These are phyloP conservation scores for Rhyacichthys aspro DNA, from an alignment of 2,797 vertebrate genomes.

Conservation along the genomic window DNA sequence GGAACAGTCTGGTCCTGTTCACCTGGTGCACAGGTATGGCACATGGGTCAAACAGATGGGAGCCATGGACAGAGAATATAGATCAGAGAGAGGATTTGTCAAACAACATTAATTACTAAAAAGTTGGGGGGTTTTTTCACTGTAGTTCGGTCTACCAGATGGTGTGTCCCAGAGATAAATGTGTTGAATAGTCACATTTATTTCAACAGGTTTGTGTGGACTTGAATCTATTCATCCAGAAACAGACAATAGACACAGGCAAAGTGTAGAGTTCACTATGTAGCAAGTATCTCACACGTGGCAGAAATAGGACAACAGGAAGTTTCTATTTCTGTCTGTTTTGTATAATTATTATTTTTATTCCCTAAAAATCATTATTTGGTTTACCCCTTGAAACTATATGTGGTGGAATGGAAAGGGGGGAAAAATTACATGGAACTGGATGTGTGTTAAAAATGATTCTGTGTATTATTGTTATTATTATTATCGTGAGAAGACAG, in stretches of 20 bases:
- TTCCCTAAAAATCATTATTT: not conserved
- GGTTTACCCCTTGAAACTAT: not conserved
- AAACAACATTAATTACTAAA: constrained; percentile 13
- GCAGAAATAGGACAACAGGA: no score
- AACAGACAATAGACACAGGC: not conserved
- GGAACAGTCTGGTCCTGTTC: constrained; percentile 23
- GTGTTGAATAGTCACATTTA: no score
- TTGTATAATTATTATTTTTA: not conserved
- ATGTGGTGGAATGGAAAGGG: not conserved
- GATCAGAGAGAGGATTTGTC: constrained; percentile 25
- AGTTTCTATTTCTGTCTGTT: not conserved
- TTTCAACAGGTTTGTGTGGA: no score
- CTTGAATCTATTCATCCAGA: no score
- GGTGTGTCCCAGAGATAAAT: not conserved
- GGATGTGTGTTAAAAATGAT: constrained; percentile 1
- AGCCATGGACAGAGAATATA: constrained; percentile 7
- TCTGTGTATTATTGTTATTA: not conserved
- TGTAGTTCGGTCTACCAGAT: constrained; percentile 2
- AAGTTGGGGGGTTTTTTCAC: not conserved
- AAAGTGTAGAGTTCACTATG: no score
- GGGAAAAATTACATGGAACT: not conserved
- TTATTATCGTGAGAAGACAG: constrained; percentile 30
- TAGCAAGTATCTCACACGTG: no score
- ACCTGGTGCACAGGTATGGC: constrained; percentile 21
- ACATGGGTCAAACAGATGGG: constrained; percentile 42